Base-by-base conservation (phyloP, 1,140 invertebrate species). In the Nephotettix cincticeps region DNA sequence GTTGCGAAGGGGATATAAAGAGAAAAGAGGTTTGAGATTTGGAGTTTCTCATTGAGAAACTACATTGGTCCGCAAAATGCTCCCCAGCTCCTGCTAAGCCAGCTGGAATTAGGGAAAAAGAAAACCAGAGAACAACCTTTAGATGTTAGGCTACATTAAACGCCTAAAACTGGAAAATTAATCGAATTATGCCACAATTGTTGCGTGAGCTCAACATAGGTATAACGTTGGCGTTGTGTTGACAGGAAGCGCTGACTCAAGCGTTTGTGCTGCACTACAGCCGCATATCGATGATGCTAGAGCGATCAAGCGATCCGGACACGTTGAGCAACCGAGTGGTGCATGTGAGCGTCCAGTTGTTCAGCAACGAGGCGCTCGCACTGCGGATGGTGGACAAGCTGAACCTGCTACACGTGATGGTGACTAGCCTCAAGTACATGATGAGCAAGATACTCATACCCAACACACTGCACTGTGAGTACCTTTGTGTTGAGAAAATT, bases 231-330 rank as follows among this genome's bases (percentile, higher is more conserved):
- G 19, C 74, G 13, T 75, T 69, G 73, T 72, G 68, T 25, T 80
- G 83, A 36, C 82, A 94, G 90, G 93, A 96, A 81, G 91, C 93
- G 71, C 90, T 98, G 75, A 97, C 95, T 0, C 86, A 92, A 74
- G 94, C 96, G 9, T 98, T 99, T 83, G 95, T 98, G 40, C 86
- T 96, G 77, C 96, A 98, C 82, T 99, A 99, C 81, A 95, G 93
- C 75, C 87, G 95, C 75, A 96, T 98, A 73, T 94, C 95, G 17
- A 90, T 93, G 75, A 94, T 97, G 82, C 84, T 99, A 45, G 93
- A 96, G 77, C 87, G 89, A 73, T 93, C 93, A 0, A 84, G 84
- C 17, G 94, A 97, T 84, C 91, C 93, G 1, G 94, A 97, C 79
- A 94, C 91, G 30, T 85, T 99, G 1, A 96, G 94, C 71, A 98